Base-by-base conservation (phyloP, 1,140 invertebrate species). In the Idris sp. region DNA sequence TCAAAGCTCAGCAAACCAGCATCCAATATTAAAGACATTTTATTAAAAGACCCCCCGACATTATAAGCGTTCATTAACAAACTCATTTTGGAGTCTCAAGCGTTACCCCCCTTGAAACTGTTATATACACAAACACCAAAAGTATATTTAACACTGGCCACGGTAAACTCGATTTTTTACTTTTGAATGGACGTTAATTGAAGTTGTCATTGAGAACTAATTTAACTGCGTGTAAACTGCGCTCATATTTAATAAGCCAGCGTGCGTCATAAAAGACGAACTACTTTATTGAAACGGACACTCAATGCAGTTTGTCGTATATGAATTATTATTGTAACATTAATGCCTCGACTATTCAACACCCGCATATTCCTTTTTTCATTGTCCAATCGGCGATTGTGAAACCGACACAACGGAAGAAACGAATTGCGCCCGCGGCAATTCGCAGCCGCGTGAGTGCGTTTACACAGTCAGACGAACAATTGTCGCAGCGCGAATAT, bases 401-500 rank as follows among this genome's bases (percentile, higher is more conserved):
- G 10, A 49, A 35, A 44, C 28, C 1, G 35, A 33, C 35, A 8
- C 11, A 25, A 19, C 25, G 11, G 26, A 43, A 56, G 19, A 26
- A 74, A 48, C 36, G 36, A 65, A 28, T 33, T 28, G 25, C 53
- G 59, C 69, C 53, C 36, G 44, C 59, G 69, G 69, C 69, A 19
- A 73, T 59, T 58, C 26, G 41, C 19, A 33, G 53, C 51, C 40
- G 33, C 54, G 46, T 30, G 59, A 61, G 62, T 58, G 46, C 62
- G 46, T 67, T 65, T 59, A 41, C 71, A 67, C 26, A 74, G 33
- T 40, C 14, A 22, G 35, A 15, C 46, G 61, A 56, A 74, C 71
- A 74, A 74, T 74, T 49, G 68, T 31, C n/a, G 33, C 35, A 14
- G 38, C 22, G 18, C 33, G 65, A 74, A 74, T 80, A 73, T 58